Percentiles rank a stretch among this genome's conserved stretches.
Conservation (phyloP, 2,797 vertebrate genomes). For the Discoglossus pictus region DNA sequence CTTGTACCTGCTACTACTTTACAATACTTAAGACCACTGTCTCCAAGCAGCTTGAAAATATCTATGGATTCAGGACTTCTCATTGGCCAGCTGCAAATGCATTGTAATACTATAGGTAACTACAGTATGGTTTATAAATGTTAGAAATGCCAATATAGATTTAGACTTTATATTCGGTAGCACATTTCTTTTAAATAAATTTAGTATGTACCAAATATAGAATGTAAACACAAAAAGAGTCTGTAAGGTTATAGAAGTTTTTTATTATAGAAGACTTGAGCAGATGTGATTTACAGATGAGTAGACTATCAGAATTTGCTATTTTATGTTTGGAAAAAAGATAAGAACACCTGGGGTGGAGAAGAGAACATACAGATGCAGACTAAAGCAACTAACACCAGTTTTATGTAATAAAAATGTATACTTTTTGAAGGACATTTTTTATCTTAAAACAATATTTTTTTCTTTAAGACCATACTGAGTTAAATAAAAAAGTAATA, state of each 20-base stretch:
- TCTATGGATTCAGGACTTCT: too few relatives aligned
- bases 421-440: slow-evolving; percentile 31
- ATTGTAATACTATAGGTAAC: too few relatives aligned
- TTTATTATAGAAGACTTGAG: slow-evolving; percentile 61
- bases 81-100: too few relatives aligned
- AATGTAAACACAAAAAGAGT: slow-evolving; percentile 35
- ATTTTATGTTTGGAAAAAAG: neutral
- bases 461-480: slow-evolving; percentile 48
- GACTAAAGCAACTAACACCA: slow-evolving; percentile 1
- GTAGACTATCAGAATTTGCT: slow-evolving; percentile 28
- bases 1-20: too few relatives aligned
- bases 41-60: too few relatives aligned
- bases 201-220: neutral
- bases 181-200: too few relatives aligned
- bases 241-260: slow-evolving; percentile 56
- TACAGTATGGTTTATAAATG: too few relatives aligned
- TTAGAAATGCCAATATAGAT: too few relatives aligned
- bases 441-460: slow-evolving; percentile 44
- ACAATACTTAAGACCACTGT: too few relatives aligned
- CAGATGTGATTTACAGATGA: slow-evolving; percentile 54
- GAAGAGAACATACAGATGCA: slow-evolving; percentile 26
- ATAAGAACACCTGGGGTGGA: neutral
- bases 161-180: too few relatives aligned
- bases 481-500: slow-evolving; percentile 55
- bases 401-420: slow-evolving; percentile 47